Evolutionary conservation across 64 coral and sea anemone species (phyloP), one percentile per base, ranked within the genome.

Genomic region (Anthopleura sola): DNA sequence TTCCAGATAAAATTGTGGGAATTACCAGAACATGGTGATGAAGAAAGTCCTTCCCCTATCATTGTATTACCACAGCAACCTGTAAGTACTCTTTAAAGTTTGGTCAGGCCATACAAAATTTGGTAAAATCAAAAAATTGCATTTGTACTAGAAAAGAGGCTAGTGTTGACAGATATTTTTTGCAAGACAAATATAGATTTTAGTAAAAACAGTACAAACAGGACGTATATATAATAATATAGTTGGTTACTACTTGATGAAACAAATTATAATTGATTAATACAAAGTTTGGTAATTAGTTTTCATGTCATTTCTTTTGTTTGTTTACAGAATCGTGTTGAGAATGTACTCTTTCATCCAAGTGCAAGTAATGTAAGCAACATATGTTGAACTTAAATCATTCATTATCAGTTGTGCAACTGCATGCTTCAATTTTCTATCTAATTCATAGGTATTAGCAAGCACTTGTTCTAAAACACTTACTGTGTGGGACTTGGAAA

Each of bases 1-100:
- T 48, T 64, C 5, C 48, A 98, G 95, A 88, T 94, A n/a, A 98
- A 93, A 84, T 44, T 98, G 8, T 98, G 95, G 95, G 37, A 91
- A 86, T 85, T 98, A 79, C 92, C 92, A 24, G 92, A 94, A 34
- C 82, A 71, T 84, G 89, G 86, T 49, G 60, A 86, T 81, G 85
- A 77, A 23, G 78, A 86, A 32, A 54, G 28, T 20, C 78, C 87
- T 55, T 49, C 75, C 69, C 84, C 95, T 39, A 51, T 94, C n/a
- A 78, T 40, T 50, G 80, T 69, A 49, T 83, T 98, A 28, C 38
- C 92, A 23, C 51, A 23, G 34, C 95, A 94, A 19, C 80, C 87
- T 90, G 91, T 96, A 84, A 96, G 90, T 84, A 51, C 11, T n/a
- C n/a, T n/a, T n/a, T n/a, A n/a, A n/a, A n/a, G n/a, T n/a, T n/a